A percentile compares a stretch with the other conserved stretches of the same genome.
Evolutionary conservation across 2,113 vertebrate species (phyloP).

Genomic region (Muscicapa adusta): DNA sequence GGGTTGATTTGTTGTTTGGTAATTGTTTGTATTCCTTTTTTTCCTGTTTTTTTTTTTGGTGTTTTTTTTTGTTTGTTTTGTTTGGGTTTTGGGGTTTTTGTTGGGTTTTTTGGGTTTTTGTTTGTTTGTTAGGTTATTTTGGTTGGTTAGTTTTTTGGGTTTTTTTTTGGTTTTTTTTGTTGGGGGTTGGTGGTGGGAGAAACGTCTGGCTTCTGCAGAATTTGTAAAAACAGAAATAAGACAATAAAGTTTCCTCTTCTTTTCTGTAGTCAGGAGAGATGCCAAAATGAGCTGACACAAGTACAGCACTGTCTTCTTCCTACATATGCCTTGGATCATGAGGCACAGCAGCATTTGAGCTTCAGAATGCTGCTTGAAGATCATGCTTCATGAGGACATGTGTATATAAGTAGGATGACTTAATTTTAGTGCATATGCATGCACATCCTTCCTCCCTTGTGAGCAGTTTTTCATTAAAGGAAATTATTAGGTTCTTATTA

Average conservation of each 20-base stretch:
- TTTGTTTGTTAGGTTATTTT: background rate
- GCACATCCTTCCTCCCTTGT: background rate
- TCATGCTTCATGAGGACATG: background rate
- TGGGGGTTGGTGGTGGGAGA: fast-evolving
- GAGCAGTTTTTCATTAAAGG: slow-evolving; percentile 50
- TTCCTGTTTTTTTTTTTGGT: background rate
- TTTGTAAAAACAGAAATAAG: background rate
- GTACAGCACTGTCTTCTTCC: background rate
- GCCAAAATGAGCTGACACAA: slow-evolving; percentile 20
- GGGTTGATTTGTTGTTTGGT: background rate
- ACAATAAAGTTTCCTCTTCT: background rate
- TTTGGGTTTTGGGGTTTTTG: background rate
- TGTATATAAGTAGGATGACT: slow-evolving; percentile 37
- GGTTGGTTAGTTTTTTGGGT: background rate
- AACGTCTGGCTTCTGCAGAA: background rate
- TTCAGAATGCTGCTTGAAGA: slow-evolving; percentile 26
- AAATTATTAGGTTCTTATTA: slow-evolving; percentile 51
- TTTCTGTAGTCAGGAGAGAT: background rate
- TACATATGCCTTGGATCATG: slow-evolving; percentile 29
- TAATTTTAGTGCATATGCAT: slow-evolving; percentile 43
- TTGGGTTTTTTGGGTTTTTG: background rate
- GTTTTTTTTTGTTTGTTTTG: background rate
- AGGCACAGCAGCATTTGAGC: slow-evolving; percentile 21
- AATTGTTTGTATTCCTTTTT: background rate
- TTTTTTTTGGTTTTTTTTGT: background rate